Evolutionary conservation across 2,113 vertebrate genomes (phyloP).

Genomic region (Struthidea cinerea): DNA sequence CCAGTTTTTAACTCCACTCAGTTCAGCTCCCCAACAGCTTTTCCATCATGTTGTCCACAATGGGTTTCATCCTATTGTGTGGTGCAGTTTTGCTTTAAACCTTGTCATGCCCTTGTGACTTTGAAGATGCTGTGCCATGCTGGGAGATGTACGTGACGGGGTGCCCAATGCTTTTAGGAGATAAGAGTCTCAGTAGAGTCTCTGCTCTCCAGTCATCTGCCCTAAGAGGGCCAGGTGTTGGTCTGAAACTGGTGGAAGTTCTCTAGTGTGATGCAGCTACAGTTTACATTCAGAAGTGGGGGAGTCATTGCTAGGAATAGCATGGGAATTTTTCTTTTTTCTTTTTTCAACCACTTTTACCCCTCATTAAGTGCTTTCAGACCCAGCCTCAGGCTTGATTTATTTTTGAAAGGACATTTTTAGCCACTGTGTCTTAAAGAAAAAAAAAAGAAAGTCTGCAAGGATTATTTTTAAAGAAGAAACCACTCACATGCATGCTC

Average conservation of each 20-base stretch:
- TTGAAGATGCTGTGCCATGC: background rate
- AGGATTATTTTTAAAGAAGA: conserved; percentile 7
- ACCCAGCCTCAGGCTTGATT: background rate
- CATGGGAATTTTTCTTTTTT: background rate
- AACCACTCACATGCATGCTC: background rate
- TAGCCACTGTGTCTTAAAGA: background rate
- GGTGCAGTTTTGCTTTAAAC: background rate
- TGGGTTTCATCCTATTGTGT: background rate
- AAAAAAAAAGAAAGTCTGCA: background rate
- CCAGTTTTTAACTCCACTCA: background rate
- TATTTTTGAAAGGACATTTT: conserved; percentile 38
- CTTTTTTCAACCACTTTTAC: conserved; percentile 12
- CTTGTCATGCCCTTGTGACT: background rate
- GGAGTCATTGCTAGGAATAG: background rate
- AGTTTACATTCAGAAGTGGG: background rate
- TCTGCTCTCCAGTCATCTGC: background rate
- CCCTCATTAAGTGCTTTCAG: background rate
- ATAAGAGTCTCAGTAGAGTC: background rate
- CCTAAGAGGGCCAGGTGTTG: background rate
- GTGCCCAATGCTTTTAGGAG: background rate
- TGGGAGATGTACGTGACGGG: background rate
- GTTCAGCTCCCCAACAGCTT: background rate
- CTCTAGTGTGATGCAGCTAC: background rate
- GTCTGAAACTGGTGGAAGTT: background rate
- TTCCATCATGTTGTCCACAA: background rate